These are phyloP conservation scores for Lasioglossum oenotherae DNA, from an alignment of 2,888 invertebrate species.

Conservation along the genomic window DNA sequence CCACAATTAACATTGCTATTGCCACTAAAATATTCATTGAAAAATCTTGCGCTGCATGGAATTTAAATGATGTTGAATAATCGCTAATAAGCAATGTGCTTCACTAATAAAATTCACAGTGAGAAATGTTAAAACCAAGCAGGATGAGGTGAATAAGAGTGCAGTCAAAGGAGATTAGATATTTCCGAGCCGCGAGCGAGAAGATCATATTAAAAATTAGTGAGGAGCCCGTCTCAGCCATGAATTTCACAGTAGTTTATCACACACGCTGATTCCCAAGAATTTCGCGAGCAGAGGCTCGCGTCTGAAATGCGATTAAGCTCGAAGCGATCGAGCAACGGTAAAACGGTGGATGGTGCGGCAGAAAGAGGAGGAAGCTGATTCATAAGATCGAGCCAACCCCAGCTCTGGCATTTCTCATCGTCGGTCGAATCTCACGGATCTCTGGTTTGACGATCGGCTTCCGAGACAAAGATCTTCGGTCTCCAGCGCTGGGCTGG, in stretches of 20 bases:
- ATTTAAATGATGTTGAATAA: too few relatives aligned
- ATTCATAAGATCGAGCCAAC: conserved; percentile 23
- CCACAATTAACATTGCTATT: not conserved
- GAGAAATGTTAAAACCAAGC: not conserved
- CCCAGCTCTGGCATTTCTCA: conserved; percentile 45
- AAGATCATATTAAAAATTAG: not conserved
- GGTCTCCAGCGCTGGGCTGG: conserved; percentile 38
- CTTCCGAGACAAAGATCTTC: conserved; percentile 64
- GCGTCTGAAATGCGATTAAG: conserved; percentile 19
- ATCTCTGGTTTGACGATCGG: conserved; percentile 63
- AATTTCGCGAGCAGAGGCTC: not conserved
- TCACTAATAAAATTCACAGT: not conserved
- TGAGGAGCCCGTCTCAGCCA: not conserved
- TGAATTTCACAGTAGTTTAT: not conserved
- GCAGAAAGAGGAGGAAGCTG: not conserved
- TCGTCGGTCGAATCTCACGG: conserved; percentile 59
- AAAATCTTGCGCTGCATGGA: not conserved
- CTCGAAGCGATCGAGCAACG: not conserved
- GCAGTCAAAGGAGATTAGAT: not conserved
- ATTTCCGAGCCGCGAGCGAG: not conserved
- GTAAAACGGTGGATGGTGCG: conserved; percentile 15
- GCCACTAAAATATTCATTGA: not conserved
- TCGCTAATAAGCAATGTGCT: not conserved
- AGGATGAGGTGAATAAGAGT: not conserved
- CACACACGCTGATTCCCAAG: not conserved